phyloP scores from a whole-genome alignment of 1,140 invertebrate genomes.

The Sinella curviseta region DNA sequence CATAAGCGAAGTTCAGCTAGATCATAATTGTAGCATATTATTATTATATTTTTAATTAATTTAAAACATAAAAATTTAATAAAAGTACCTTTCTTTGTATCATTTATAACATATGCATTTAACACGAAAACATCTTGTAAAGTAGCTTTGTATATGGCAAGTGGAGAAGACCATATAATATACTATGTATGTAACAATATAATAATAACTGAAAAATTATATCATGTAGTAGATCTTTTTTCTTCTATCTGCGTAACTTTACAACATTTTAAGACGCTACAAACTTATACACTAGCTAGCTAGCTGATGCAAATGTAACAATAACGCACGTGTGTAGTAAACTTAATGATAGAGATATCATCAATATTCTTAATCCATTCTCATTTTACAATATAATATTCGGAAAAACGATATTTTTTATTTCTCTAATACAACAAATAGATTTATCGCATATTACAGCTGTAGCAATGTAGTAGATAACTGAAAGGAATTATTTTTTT shows the following conservation, averaged over 20 bases:
- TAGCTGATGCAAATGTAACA: neutral
- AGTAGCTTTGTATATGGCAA: constrained; percentile 11
- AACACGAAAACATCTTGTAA: neutral
- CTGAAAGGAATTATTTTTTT: neutral
- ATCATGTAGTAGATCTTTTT: neutral
- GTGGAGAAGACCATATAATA: neutral
- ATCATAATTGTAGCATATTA: neutral
- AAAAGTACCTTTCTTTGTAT: constrained; percentile 17
- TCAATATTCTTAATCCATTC: neutral
- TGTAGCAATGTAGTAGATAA: neutral
- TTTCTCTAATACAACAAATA: constrained; percentile 9
- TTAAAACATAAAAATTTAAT: constrained; percentile 17
- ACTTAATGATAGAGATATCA: constrained; percentile 18
- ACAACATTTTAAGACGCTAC: neutral
- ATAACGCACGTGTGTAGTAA: neutral
- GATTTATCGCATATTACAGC: constrained; percentile 6
- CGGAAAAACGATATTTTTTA: neutral
- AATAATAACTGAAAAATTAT: neutral
- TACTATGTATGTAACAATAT: neutral
- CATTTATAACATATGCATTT: neutral
- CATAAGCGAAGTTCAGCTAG: neutral
- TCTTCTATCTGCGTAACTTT: neutral
- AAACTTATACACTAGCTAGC: neutral
- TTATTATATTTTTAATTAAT: neutral
- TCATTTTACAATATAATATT: neutral